phyloP scores from a whole-genome alignment of 2,888 invertebrate species.

The Rhagonycha fulva region DNA sequence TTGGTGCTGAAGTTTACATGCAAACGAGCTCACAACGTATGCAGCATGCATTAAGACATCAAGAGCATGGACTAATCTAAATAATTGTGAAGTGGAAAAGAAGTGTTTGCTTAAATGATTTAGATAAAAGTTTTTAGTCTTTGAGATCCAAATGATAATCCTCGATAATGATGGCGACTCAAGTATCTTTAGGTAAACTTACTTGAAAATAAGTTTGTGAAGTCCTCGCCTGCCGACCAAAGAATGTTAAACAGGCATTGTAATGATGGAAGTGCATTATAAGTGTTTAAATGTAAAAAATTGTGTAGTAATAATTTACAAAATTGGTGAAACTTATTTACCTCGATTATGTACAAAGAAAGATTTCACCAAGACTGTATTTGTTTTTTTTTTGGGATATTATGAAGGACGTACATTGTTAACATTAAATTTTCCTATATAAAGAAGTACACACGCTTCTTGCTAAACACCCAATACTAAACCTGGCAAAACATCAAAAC shows the following conservation, averaged over 20 bases:
- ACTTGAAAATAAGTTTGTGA: slow-evolving; percentile 49
- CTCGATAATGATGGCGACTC: slow-evolving; percentile 23
- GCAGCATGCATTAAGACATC: slow-evolving; percentile 13
- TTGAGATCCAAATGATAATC: slow-evolving; percentile 15
- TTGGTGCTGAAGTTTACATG: slow-evolving; percentile 9
- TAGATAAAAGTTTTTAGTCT: slow-evolving; percentile 16
- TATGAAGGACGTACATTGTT: neutral
- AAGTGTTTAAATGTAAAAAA: slow-evolving; percentile 28
- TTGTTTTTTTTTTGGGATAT: neutral
- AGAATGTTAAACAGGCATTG: slow-evolving; percentile 40
- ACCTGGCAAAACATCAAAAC: slow-evolving; percentile 40
- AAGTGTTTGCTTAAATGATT: slow-evolving; percentile 29
- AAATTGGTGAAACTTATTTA: slow-evolving; percentile 24
- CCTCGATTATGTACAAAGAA: neutral
- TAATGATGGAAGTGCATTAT: slow-evolving; percentile 36
- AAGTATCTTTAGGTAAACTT: slow-evolving; percentile 41
- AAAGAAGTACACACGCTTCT: slow-evolving; percentile 22
- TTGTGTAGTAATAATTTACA: slow-evolving; percentile 18
- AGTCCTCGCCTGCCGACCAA: slow-evolving; percentile 52
- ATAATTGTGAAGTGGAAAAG: slow-evolving; percentile 36
- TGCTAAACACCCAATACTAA: slow-evolving; percentile 41
- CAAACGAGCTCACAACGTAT: slow-evolving; percentile 7
- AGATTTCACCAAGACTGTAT: neutral
- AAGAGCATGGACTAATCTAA: slow-evolving; percentile 18
- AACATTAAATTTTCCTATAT: slow-evolving; percentile 12